Percentiles rank a stretch among this genome's conserved stretches.
phyloP scores from a whole-genome alignment of 23 tunicate species.

The Trididemnum clinides region DNA sequence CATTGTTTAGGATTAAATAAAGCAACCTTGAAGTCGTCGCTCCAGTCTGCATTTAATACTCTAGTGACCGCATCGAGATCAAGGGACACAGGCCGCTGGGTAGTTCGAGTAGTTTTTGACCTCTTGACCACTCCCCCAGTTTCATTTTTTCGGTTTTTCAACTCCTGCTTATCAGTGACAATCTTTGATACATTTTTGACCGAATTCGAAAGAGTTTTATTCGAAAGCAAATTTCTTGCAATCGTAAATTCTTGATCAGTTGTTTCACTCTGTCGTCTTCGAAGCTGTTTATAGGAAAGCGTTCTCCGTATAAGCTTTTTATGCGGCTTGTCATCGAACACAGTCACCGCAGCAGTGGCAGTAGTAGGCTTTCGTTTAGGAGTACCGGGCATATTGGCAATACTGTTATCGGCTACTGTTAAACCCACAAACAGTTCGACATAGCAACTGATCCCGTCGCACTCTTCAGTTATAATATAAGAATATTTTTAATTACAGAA shows the following conservation, averaged over 20 bases:
- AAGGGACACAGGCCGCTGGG: constrained; percentile 23
- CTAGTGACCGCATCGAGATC: constrained; percentile 5
- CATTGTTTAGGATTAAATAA: neutral
- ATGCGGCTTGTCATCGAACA: constrained; percentile 11
- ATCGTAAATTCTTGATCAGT: neutral
- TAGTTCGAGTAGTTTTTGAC: neutral
- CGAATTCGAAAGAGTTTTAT: constrained; percentile 8
- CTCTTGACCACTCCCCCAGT: neutral
- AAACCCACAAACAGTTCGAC: no score
- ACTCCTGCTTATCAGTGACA: neutral
- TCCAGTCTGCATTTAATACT: constrained; percentile 1
- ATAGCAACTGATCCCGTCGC: no score
- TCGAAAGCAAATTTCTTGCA: neutral
- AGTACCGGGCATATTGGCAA: constrained; percentile 16
- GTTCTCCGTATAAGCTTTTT: constrained; percentile 27
- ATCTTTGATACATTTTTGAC: neutral
- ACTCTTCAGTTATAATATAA: no score
- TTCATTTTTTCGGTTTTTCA: neutral
- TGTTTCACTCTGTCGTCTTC: neutral
- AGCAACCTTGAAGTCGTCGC: constrained; percentile 17
- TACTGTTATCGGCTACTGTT: no score
- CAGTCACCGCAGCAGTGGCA: neutral
- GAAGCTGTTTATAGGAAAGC: neutral
- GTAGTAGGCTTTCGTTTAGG: neutral
- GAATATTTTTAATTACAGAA: no score